Base-by-base conservation (phyloP, 2,797 vertebrate species). In the Platyrinchus mystaceus region DNA sequence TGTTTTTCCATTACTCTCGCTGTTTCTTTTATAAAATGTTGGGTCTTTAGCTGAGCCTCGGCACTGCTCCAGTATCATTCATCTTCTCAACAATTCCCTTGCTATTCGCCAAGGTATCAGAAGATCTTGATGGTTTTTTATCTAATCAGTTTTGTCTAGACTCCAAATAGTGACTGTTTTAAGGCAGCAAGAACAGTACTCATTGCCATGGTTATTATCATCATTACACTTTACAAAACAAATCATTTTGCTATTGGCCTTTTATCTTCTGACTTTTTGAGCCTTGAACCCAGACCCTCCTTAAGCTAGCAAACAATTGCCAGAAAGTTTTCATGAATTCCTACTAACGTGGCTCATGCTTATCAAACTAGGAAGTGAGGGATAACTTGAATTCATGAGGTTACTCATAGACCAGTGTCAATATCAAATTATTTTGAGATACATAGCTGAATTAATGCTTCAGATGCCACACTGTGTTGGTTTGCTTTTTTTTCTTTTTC, bases 31-130 rank as follows among this genome's bases (percentile, higher is more conserved):
- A 67, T 92, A 94, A 97, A 71, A 93, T 94, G 88, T 87, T 92
- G 81, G 87, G 80, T 88, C 85, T 97, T 97, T 96, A 75, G 94
- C 96, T 91, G 94, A 91, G 87, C 41, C 96, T 91, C 96, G 98
- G 97, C 98, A 86, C 79, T 73, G 66, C 79, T 97, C 98, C 98
- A 98, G 76, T 86, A 66, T 97, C 96, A 96, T 98, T 97, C 95
- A 76, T 97, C 96, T 97, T 96, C 91, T 84, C 85, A 96, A 70
- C 96, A 94, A 96, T 97, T 95, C 94, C 96, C 93, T 86, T 71
- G 86, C 79, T 94, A 60, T 79, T 95, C 82, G 81, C 94, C 95
- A 94, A 93, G 64, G 84, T 94, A 91, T 95, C 96, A 90, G 86
- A 91, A 95, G 91, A 89, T 91, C 95, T 95, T 71, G 96, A 94